phyloP scores from a whole-genome alignment of 2,113 vertebrate genomes.

The Tychaedon coryphoeus region DNA sequence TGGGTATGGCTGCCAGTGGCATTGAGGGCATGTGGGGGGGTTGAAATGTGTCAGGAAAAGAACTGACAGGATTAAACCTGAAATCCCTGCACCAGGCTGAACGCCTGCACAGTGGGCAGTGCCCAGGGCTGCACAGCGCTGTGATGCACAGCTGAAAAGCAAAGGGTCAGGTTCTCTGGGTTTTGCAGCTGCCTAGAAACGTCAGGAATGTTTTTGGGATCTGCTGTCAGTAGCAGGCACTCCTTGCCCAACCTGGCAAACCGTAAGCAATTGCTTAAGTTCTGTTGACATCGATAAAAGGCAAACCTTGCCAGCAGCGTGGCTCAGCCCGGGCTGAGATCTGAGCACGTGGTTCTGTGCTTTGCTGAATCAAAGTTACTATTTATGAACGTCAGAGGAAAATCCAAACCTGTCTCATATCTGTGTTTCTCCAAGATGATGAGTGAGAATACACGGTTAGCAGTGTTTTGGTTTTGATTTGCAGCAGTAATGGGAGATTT shows the following conservation, averaged over 20 bases:
- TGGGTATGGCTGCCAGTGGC: background rate
- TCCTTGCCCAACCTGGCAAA: background rate
- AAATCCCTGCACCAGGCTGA: background rate
- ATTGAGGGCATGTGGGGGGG: background rate
- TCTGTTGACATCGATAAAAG: background rate
- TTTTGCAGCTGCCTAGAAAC: background rate
- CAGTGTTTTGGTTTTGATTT: background rate
- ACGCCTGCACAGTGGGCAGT: accelerated
- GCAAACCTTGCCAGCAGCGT: background rate
- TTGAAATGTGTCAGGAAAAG: background rate
- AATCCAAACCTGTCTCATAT: background rate
- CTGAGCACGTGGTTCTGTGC: background rate
- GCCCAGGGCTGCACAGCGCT: accelerated
- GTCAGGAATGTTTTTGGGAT: background rate
- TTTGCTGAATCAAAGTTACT: background rate
- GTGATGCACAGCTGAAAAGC: background rate
- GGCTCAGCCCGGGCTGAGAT: background rate
- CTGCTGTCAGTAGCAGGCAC: background rate
- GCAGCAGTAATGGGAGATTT: background rate
- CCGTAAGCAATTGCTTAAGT: background rate
- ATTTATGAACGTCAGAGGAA: background rate
- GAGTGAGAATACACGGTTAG: background rate
- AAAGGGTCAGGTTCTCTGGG: background rate
- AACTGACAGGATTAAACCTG: background rate
- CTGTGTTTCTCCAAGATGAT: background rate